A percentile compares a stretch with the other conserved stretches of the same genome.
These are phyloP conservation scores for Popillia japonica DNA, from an alignment of 1,140 invertebrate species.

Conservation along the genomic window DNA sequence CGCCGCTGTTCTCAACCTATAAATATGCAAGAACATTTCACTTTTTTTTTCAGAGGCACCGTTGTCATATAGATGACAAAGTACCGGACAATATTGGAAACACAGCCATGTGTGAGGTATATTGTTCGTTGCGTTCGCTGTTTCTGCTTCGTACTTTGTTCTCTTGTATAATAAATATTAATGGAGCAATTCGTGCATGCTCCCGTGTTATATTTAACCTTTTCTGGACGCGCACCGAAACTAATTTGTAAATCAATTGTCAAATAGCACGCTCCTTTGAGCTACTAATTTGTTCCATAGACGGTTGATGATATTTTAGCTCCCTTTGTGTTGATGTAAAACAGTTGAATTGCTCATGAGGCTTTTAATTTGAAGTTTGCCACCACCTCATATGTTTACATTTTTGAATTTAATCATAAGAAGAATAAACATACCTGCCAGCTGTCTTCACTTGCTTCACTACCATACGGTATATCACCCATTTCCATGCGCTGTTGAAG, in stretches of 20 bases:
- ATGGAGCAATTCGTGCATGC: neutral
- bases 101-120: neutral
- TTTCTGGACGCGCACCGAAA: neutral
- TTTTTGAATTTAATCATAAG: no score
- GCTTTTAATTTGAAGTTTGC: neutral
- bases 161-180: neutral
- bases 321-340: neutral
- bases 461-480: neutral
- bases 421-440: slow-evolving; percentile 36
- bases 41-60: neutral
- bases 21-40: neutral
- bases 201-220: neutral
- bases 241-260: slow-evolving; percentile 21
- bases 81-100: neutral
- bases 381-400: no score
- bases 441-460: neutral
- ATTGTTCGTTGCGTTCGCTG: neutral
- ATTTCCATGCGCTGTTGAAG: slow-evolving; percentile 41
- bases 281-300: neutral
- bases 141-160: neutral
- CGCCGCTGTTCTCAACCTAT: neutral
- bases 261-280: neutral
- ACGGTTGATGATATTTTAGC: no score
- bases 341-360: neutral
- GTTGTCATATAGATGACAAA: neutral